These are phyloP conservation scores for Gymnothorax reevesii DNA, from an alignment of 2,797 vertebrate species.

Conservation along the genomic window DNA sequence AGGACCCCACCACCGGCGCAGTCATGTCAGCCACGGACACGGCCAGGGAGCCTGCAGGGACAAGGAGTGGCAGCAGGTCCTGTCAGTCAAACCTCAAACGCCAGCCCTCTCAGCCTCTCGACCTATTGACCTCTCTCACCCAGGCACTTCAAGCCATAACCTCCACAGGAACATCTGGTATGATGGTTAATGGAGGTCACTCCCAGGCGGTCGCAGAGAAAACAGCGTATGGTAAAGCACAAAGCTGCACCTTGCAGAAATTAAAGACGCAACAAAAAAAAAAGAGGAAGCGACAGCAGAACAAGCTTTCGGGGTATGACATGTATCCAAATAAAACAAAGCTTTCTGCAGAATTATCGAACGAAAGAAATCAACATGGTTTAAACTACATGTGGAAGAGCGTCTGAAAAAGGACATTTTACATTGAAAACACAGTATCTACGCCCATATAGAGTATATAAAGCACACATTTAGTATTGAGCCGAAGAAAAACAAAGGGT, in stretches of 20 bases:
- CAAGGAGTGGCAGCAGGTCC: conserved; percentile 29
- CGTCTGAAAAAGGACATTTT: neutral
- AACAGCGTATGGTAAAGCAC: neutral
- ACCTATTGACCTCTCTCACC: neutral
- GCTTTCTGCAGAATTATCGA: no score
- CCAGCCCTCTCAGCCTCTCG: neutral
- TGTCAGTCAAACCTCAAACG: conserved; percentile 14
- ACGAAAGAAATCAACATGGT: no score
- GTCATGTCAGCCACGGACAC: conserved; percentile 97
- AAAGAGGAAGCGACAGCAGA: no score
- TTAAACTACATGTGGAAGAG: no score
- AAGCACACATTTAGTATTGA: neutral
- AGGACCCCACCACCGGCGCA: conserved; percentile 91
- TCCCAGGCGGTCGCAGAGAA: neutral
- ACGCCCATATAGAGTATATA: no score
- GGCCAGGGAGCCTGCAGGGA: conserved; percentile 84
- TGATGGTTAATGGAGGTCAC: neutral
- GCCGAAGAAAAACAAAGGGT: neutral
- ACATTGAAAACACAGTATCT: conserved; percentile 15
- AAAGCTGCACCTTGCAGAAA: neutral
- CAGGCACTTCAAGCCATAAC: neutral
- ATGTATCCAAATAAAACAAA: no score
- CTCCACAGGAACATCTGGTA: neutral
- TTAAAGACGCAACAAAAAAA: neutral
- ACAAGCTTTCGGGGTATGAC: neutral